phyloP scores from a whole-genome alignment of 2,113 vertebrate species.

The Entelurus aequoreus region DNA sequence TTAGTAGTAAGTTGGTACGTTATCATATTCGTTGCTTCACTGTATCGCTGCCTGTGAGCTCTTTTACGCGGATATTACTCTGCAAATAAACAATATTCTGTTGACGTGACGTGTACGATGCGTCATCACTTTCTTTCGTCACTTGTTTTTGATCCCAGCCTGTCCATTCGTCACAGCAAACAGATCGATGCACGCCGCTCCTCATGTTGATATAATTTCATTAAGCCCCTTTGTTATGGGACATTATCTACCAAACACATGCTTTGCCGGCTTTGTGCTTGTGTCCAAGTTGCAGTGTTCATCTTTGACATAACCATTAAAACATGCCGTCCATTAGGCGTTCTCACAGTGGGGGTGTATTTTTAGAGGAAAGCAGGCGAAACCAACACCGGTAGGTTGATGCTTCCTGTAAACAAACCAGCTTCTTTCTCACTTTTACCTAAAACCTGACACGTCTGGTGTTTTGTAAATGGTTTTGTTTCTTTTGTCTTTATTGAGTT shows the following conservation, averaged over 20 bases:
- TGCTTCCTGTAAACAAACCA: neutral
- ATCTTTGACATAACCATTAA: neutral
- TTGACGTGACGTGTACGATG: no score
- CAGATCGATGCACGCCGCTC: no score
- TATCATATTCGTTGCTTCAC: no score
- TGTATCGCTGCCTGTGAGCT: no score
- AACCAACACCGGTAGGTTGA: neutral
- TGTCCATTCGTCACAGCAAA: no score
- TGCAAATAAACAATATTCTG: no score
- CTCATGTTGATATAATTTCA: no score
- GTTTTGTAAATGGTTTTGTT: neutral
- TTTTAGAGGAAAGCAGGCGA: constrained; percentile 1
- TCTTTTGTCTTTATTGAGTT: neutral
- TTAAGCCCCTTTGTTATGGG: no score
- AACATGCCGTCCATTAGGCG: neutral
- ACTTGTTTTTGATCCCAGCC: no score
- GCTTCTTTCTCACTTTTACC: neutral
- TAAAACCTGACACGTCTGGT: neutral
- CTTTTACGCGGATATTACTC: no score
- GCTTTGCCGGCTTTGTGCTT: neutral
- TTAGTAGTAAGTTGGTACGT: no score
- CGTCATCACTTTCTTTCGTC: no score
- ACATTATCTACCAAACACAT: neutral
- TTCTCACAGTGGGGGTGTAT: neutral
- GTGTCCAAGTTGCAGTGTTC: neutral